Base-by-base conservation (phyloP, 2,113 vertebrate genomes). In the Phycodurus eques region DNA sequence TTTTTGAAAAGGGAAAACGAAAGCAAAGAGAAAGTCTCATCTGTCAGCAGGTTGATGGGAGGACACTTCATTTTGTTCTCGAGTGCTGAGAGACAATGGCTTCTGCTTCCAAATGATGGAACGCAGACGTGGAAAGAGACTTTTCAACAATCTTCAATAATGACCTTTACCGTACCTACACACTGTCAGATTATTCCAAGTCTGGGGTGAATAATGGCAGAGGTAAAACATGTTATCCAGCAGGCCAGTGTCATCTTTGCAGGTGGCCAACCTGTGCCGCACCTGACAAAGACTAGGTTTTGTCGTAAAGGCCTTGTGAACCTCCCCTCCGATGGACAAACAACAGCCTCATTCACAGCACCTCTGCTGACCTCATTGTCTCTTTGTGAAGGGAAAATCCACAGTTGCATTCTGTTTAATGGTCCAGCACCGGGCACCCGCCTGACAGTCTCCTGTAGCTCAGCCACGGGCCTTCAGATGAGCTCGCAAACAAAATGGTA, bases 311-410 rank as follows among this genome's bases (percentile, higher is more conserved):
- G 84, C 89, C 90, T 87, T 85, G 61, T 86, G 87, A 86, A 78
- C 85, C 78, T 35, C 81, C 81, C 82, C 53, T 66, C 13, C 22
- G 8, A 17, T 56, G 67, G 79, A 82, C 84, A 90, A 90, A 94
- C 92, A 94, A 93, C 89, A 81, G 90, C 75, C 80, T 92, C 87
- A 92, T 93, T 93, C 92, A 92, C 78, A 86, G 76, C 82, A 81
- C 81, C 76, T 39, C 78, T 91, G 92, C 91, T 92, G 93, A 93
- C 92, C 92, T 92, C 90, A 92, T 91, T 91, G 89, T 93, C 90
- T 93, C 87, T 90, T 91, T 92, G 88, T 93, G 86, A 86, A 87
- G 85, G 78, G 82, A 92, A 92, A 92, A 88, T 86, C 86, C 91
- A 79, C 88, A 90, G 91, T 93, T 92, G 91, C 90, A 92, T 92